Percentiles rank a stretch among this genome's conserved stretches.
phyloP scores from a whole-genome alignment of 1,140 invertebrate genomes.

The Drosophila pseudoobscura region DNA sequence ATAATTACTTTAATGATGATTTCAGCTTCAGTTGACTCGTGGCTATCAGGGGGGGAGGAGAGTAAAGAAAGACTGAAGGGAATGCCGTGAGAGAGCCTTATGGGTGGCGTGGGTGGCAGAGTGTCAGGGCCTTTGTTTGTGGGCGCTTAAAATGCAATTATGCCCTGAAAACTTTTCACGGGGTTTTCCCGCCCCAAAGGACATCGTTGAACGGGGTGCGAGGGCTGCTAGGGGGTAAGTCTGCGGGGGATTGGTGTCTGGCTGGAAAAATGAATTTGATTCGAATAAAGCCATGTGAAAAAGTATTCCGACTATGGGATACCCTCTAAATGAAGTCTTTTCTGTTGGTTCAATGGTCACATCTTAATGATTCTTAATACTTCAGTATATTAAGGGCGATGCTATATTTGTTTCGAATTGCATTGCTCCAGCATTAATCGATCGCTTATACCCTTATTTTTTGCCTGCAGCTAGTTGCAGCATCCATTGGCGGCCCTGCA shows the following conservation, averaged over 20 bases:
- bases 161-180: constrained; percentile 1
- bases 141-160: constrained; percentile 69
- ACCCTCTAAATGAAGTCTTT: too few relatives aligned
- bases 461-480: too few relatives aligned
- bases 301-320: not conserved
- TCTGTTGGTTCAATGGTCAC: too few relatives aligned
- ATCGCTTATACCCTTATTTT: too few relatives aligned
- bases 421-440: too few relatives aligned
- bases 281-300: constrained; percentile 42
- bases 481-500: too few relatives aligned
- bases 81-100: not conserved
- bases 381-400: too few relatives aligned
- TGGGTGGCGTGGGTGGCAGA: not conserved
- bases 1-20: constrained; percentile 74
- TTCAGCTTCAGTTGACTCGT: constrained; percentile 34
- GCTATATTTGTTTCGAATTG: too few relatives aligned
- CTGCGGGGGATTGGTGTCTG: not conserved
- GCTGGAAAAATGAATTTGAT: constrained; percentile 48
- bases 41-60: not conserved
- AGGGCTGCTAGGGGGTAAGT: too few relatives aligned
- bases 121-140: constrained; percentile 54
- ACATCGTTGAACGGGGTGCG: too few relatives aligned
- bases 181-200: too few relatives aligned
- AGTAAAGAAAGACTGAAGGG: not conserved
- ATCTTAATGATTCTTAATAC: too few relatives aligned